Evolutionary conservation across 2,113 vertebrate species (phyloP), one percentile per base, ranked within the genome.

Genomic region (Semnornis frantzii): DNA sequence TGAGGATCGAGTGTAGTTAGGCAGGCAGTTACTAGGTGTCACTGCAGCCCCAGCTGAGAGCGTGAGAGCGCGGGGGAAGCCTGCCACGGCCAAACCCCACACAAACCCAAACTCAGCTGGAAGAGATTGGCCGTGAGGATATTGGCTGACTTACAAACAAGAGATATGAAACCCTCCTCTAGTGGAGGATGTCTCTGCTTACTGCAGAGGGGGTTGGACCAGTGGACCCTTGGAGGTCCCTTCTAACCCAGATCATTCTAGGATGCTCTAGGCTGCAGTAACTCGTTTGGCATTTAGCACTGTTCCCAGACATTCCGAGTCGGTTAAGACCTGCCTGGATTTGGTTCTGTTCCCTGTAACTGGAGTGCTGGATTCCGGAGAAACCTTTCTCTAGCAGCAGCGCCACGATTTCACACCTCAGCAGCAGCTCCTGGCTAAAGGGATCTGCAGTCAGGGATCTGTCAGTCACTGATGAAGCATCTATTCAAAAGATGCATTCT

Each of bases 11-110:
- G 17, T 46, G 64, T 21, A 66, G 46, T 66, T 21, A n/a, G 30
- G 19, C 30, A n/a, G 12, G 42, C 30, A 39, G 90, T 52, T 93
- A 39, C 97, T 94, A 96, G 97, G 76, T 93, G 97, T 93, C 96
- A 95, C 87, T 94, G 89, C 25, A 84, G 60, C 65, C 83, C 78
- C 66, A 73, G 83, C 59, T 10, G 20, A 80, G 10, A 11, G 8
- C 50, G 9, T 9, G 0, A n/a, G n/a, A n/a, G n/a, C n/a, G n/a
- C n/a, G 3, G 7, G 23, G 2, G 12, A 16, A 23, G 33, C 13
- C 4, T 52, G 3, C 57, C 31, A 37, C 12, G 54, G 58, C 77
- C 0, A 48, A 48, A 15, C 8, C 66, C 77, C 34, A 24, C 54
- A 10, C 15, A 69, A 48, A 6, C 10, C 3, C 2, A 8, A 62